Evolutionary conservation across 2,888 invertebrate species (phyloP), one percentile per base, ranked within the genome.

Genomic region (Papilio demoleus): DNA sequence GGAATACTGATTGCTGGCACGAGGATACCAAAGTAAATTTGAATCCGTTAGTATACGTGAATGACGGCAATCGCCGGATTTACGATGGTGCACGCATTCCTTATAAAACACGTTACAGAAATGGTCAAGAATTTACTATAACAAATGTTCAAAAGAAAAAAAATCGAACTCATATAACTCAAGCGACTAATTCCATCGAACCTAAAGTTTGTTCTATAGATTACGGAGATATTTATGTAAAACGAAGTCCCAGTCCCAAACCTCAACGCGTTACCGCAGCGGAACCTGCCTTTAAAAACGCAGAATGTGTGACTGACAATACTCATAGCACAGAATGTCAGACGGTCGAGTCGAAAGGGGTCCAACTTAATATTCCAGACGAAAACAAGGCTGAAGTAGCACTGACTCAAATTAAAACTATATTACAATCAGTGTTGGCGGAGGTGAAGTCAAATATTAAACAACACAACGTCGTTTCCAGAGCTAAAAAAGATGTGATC

Each of bases 401-500:
- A 8, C 76, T 92, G 22, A 83, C 86, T 72, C 87, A 91, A 78
- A 91, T 91, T 61, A 91, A 90, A 75, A 79, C 62, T 71, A 89
- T 91, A 68, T 75, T 92, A 40, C 87, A 90, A 72, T 81, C 87
- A 0, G 90, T 92, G 8, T 73, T 92, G 45, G 78, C 80, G 11
- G 89, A 90, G 81, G 87, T 92, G 0, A 91, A 90, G 79, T 84
- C 83, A 1, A 86, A 80, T 42, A 73, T 77, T 12, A 81, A 81
- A 71, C 36, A 75, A 14, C 82, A 76, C 68, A 75, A 70, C 22
- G 58, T 45, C 45, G 73, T 80, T 14, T 76, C 76, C 4, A 82
- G 77, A 65, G 17, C 69, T 14, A 88, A 80, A 71, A 89, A 81
- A 77, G 89, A 90, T 58, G 87, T 85, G 19, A 70, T 82, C 1